Conservation (phyloP, 2,113 vertebrate species). For the Aegithalos caudatus region DNA sequence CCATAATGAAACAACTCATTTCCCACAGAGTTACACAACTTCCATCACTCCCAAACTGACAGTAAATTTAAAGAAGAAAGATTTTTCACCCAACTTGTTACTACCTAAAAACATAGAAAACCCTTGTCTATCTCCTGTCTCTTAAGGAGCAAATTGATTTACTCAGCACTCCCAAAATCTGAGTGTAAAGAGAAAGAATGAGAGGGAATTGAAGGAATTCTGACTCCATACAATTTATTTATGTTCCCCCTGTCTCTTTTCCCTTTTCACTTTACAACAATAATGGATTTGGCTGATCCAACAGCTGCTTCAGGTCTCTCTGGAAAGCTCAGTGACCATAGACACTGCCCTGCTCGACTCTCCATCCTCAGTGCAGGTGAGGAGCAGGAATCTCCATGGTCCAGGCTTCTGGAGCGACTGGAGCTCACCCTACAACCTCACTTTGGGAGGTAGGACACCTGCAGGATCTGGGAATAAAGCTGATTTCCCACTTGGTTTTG, state of each 20-base stretch:
- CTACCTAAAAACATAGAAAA: background rate
- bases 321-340: slow-evolving; percentile 62
- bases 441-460: slow-evolving; percentile 68
- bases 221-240: background rate
- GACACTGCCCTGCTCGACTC: slow-evolving; percentile 64
- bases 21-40: background rate
- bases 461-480: background rate
- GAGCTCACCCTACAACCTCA: slow-evolving; percentile 75
- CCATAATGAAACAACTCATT: background rate
- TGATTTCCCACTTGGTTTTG: background rate
- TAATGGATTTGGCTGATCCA: background rate
- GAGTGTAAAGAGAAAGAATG: background rate
- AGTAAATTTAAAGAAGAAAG: background rate
- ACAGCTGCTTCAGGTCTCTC: slow-evolving; percentile 69
- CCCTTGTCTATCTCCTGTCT: background rate
- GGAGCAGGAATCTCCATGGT: slow-evolving; percentile 59
- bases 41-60: background rate
- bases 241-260: background rate
- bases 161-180: background rate
- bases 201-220: background rate
- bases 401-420: slow-evolving; percentile 86
- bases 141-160: background rate
- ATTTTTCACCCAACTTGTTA: background rate
- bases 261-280: background rate
- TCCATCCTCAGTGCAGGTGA: slow-evolving; percentile 75